phyloP scores from a whole-genome alignment of 2,113 vertebrate species.

The Himantopus leucocephalus region DNA sequence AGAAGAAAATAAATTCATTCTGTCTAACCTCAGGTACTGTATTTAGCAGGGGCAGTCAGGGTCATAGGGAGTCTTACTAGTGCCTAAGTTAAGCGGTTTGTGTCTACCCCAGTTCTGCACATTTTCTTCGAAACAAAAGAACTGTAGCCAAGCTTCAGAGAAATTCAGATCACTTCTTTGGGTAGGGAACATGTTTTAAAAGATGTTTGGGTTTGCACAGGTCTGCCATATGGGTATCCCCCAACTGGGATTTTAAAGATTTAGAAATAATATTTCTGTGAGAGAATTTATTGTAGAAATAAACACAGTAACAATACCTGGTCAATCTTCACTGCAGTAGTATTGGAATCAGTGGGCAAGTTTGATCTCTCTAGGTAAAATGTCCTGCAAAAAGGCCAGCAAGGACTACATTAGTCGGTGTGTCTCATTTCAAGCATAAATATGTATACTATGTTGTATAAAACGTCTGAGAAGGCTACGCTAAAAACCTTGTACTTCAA shows the following conservation, averaged over 20 bases:
- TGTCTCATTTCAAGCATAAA: background rate
- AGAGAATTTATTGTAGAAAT: background rate
- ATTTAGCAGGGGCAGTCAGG: too few relatives aligned
- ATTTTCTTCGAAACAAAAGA: background rate
- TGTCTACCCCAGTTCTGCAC: background rate
- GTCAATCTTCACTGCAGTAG: slow-evolving; percentile 94
- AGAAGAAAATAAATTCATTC: too few relatives aligned
- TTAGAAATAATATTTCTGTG: background rate
- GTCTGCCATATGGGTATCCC: background rate
- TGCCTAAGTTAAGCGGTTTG: background rate
- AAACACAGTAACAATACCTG: slow-evolving; percentile 76
- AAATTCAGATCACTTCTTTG: background rate
- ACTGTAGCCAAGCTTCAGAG: background rate
- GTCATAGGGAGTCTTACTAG: too few relatives aligned
- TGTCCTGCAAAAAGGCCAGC: slow-evolving; percentile 76
- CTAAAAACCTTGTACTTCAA: background rate
- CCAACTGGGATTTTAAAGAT: background rate
- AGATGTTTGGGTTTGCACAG: background rate
- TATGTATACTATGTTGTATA: background rate
- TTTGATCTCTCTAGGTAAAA: slow-evolving; percentile 98
- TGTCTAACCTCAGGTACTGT: too few relatives aligned
- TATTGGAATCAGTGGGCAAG: slow-evolving; percentile 89
- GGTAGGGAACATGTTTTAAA: background rate
- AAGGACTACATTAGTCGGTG: background rate
- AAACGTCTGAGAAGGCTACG: background rate